A percentile compares a stretch with the other conserved stretches of the same genome.
phyloP scores from a whole-genome alignment of 2,888 invertebrate genomes.

The Choristoneura rosaceana region DNA sequence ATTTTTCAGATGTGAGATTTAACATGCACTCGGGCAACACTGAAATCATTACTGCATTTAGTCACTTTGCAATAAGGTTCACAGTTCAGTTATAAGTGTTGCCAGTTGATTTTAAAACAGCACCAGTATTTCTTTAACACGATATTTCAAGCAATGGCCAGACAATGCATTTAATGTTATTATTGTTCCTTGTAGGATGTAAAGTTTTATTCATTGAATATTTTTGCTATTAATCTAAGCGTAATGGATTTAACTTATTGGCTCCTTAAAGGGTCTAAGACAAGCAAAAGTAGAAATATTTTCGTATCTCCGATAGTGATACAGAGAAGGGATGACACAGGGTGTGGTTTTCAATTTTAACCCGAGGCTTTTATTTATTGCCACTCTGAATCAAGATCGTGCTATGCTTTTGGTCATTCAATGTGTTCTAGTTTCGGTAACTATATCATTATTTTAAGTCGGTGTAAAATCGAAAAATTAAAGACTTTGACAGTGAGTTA shows the following conservation, averaged over 20 bases:
- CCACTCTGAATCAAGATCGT: too few species aligned
- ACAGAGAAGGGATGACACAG: neutral
- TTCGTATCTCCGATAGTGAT: slow-evolving; percentile 30
- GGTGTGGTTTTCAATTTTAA: slow-evolving; percentile 9
- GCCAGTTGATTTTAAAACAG: neutral
- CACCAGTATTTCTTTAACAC: slow-evolving; percentile 12
- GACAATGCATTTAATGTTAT: slow-evolving; percentile 64
- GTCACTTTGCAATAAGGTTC: neutral
- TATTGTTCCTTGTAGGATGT: slow-evolving; percentile 66
- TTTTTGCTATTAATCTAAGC: slow-evolving; percentile 66
- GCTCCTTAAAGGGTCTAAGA: slow-evolving; percentile 23
- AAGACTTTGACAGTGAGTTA: neutral
- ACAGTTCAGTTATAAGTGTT: neutral
- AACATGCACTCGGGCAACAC: neutral
- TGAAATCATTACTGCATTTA: neutral
- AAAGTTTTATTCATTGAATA: slow-evolving; percentile 58
- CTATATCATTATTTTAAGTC: too few species aligned
- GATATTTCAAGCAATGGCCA: slow-evolving; percentile 53
- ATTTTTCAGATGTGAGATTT: neutral
- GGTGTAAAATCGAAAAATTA: too few species aligned
- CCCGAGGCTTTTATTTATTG: too few species aligned
- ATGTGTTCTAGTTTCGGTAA: too few species aligned
- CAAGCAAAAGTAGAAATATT: slow-evolving; percentile 30
- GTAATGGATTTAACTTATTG: slow-evolving; percentile 60
- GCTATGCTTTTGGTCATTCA: too few species aligned